These are phyloP conservation scores for Listronotus bonariensis DNA, from an alignment of 1,140 invertebrate species.

Conservation along the genomic window DNA sequence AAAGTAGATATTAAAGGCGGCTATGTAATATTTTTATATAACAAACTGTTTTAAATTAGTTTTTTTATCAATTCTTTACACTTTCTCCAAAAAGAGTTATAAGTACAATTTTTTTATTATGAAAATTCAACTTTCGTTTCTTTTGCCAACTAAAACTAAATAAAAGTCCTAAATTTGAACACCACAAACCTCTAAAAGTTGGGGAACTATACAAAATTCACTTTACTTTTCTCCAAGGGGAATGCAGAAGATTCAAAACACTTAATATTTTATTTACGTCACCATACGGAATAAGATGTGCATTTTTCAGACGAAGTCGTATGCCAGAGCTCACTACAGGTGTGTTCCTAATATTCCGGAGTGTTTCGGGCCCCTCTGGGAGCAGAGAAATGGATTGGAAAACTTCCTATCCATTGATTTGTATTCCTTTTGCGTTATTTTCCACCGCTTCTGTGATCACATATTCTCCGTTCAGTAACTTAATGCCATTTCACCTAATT, in stretches of 20 bases:
- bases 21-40: too few species aligned
- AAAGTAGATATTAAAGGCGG: too few species aligned
- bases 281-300: constrained; percentile 18
- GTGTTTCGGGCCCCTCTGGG: constrained; percentile 46
- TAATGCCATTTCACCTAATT: constrained; percentile 20
- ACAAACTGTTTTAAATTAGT: too few species aligned
- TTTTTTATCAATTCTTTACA: too few species aligned
- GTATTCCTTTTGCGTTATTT: constrained; percentile 45
- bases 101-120: too few species aligned
- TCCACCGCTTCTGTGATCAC: constrained; percentile 40
- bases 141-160: too few species aligned
- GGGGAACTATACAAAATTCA: too few species aligned
- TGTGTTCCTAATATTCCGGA: constrained; percentile 46
- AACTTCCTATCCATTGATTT: constrained; percentile 55
- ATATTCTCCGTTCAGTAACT: constrained; percentile 44
- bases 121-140: too few species aligned
- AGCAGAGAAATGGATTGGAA: constrained; percentile 53
- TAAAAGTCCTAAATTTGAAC: too few species aligned
- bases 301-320: constrained; percentile 18
- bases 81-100: too few species aligned
- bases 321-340: constrained; percentile 31
- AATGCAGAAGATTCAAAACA: constrained; percentile 5
- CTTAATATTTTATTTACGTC: constrained; percentile 27
- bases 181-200: background rate
- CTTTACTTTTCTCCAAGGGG: background rate